Conservation (phyloP, 1,140 invertebrate species). For the Bilobella aurantiaca region DNA sequence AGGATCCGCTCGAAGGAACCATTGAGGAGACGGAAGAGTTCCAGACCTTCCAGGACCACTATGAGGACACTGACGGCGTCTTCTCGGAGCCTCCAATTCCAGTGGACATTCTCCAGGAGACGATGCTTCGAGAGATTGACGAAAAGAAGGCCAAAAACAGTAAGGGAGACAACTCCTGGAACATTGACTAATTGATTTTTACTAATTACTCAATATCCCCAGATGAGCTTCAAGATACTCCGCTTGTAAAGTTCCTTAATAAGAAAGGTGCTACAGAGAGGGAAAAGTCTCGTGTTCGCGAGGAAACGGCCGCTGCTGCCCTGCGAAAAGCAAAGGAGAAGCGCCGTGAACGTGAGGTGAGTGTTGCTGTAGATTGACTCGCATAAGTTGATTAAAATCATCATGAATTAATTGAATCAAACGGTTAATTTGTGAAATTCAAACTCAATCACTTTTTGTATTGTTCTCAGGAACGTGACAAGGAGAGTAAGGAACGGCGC, state of each 20-base stretch:
- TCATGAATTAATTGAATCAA: too few species aligned
- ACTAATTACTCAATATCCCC: background rate
- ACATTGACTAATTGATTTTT: background rate
- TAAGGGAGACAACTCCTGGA: constrained; percentile 18
- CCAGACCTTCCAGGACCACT: constrained; percentile 17
- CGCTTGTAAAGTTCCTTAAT: background rate
- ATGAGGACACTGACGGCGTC: constrained; percentile 16
- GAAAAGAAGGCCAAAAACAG: constrained; percentile 19
- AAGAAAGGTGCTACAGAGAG: constrained; percentile 16
- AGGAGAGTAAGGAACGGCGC: too few species aligned
- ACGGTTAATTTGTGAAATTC: too few species aligned
- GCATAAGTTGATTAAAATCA: too few species aligned
- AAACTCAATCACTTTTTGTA: too few species aligned
- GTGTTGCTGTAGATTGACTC: too few species aligned
- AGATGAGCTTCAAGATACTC: background rate
- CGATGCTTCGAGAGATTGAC: constrained; percentile 31
- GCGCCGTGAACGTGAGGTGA: too few species aligned
- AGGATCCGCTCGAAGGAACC: constrained; percentile 7
- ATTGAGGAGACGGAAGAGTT: background rate
- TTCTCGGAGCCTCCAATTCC: constrained; percentile 12
- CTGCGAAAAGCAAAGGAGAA: too few species aligned
- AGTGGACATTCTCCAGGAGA: constrained; percentile 22
- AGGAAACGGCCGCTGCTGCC: constrained; percentile 15
- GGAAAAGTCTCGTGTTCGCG: constrained; percentile 2
- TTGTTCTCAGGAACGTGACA: too few species aligned